Base-by-base conservation (phyloP, 2,888 invertebrate genomes). In the Cetonia aurata region DNA sequence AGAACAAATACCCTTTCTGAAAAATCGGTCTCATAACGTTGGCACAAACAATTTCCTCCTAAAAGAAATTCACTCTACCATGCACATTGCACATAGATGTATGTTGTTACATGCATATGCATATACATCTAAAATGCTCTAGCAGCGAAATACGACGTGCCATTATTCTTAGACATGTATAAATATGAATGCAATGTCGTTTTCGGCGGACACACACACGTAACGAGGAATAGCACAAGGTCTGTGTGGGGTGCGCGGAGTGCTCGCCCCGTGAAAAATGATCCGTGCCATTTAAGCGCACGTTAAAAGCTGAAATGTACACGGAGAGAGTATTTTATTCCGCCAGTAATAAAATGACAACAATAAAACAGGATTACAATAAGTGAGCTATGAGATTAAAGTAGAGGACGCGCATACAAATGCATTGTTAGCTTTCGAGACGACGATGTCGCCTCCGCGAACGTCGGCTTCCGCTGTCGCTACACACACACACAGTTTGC, bases 341-440 rank as follows among this genome's bases (percentile, higher is more conserved):
- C 62, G 37, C 67, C 31, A 31, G 57, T 67, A 53, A 55, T 67
- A 67, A 55, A 67, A 67, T 67, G 57, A 33, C 56, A 55, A 57
- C 67, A 48, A 56, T 55, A 67, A 57, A 67, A 48, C 69, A 53
- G 46, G 69, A 65, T 62, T 62, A 62, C 62, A 70, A 62, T 53
- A 62, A 62, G 69, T 52, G 69, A 62, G 62, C 62, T 70, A 46
- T 65, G 62, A 57, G 67, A 67, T 67, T 67, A 67, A 50, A 67
- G 55, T 57, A 31, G 48, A 56, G 67, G 55, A 67, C 67, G 55
- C 44, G 53, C 55, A 57, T 57, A 57, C 57, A 67, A 67, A 57
- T 67, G 67, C 67, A 57, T 67, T 67, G 67, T 67, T 67, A 57
- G 56, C 67, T 48, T 50, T 55, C 37, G 56, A 46, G 44, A 67